Percentiles rank a stretch among this genome's conserved stretches.
phyloP scores from a whole-genome alignment of 2,113 vertebrate species.

The Tetrao urogallus region DNA sequence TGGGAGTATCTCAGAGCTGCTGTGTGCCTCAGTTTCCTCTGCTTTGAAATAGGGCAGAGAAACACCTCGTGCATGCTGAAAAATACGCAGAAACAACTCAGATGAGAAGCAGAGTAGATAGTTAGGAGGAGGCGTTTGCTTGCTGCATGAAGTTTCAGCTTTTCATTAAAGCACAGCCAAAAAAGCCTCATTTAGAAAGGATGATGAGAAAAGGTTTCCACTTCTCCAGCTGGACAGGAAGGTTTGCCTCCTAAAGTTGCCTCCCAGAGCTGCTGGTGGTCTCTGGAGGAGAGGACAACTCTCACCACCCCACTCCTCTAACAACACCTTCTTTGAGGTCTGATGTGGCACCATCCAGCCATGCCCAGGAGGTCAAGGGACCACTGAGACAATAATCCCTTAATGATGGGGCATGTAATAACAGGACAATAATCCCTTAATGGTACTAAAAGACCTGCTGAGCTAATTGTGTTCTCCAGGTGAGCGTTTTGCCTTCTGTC shows the following conservation, averaged over 20 bases:
- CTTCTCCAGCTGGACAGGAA: not conserved
- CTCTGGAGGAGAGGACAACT: not conserved
- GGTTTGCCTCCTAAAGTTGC: not conserved
- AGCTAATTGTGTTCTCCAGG: not conserved
- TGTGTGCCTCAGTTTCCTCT: slow-evolving; percentile 35
- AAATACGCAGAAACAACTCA: not conserved
- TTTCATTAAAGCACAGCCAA: not conserved
- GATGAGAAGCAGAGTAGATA: not conserved
- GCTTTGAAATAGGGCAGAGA: not conserved
- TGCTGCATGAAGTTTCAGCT: not conserved
- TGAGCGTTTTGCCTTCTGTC: not conserved
- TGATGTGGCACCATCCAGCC: not conserved
- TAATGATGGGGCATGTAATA: not conserved
- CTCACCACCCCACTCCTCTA: not conserved
- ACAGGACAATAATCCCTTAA: not conserved
- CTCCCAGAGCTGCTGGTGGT: not conserved
- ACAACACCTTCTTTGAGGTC: not conserved
- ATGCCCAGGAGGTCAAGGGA: not conserved
- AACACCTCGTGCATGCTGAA: accelerated
- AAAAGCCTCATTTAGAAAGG: not conserved
- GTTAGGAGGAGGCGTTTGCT: not conserved
- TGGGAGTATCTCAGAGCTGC: too few species aligned
- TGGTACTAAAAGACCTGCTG: accelerated
- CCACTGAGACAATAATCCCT: not conserved
- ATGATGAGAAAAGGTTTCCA: not conserved